Evolutionary conservation across 2,888 invertebrate genomes (phyloP), one percentile per base, ranked within the genome.

Genomic region (Agonum fuliginosum): DNA sequence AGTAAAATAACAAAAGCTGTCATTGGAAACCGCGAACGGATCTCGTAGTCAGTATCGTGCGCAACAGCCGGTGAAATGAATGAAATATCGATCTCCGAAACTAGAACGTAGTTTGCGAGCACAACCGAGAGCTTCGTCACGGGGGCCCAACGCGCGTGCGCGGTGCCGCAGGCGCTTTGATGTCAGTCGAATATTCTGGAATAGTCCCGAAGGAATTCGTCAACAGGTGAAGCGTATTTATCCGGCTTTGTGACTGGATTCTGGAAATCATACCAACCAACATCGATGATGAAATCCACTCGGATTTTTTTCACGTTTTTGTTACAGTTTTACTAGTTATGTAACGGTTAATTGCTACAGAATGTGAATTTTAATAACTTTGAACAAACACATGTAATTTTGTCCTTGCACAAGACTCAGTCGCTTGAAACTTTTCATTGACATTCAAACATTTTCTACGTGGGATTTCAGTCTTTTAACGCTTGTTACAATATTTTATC

Each of bases 71-170:
- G 3, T 10, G 41, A 58, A 58, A 73, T 73, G 72, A 73, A 73
- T 73, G 72, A 73, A 73, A 73, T 73, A 73, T 73, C 72, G 72
- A 73, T 58, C 37, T 10, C 8, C 6, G 41, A 73, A 70, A 70
- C 70, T 43, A 46, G 70, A 70, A 17, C 51, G 34, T 73, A 73
- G 37, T 73, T 73, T 58, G n/a, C 58, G 14, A 69, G 20, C 46
- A 30, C 46, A 27, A 46, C 51, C 14, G 27, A 71, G 71, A 30
- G 27, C 19, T 30, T 48, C 48, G 71, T 71, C 27, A 69, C 41
- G 22, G 69, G 51, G 20, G 14, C 20, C 17, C 14, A n/a, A 54
- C 10, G 41, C 58, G 58, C 72, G 34, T 20, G 72, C 72, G 58
- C 58, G 12, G 5, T 12, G 34, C 27, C 17, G 48, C 48, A 71